These are phyloP conservation scores for Lasiurus borealis DNA, from an alignment of 2,113 vertebrate species.

Conservation along the genomic window DNA sequence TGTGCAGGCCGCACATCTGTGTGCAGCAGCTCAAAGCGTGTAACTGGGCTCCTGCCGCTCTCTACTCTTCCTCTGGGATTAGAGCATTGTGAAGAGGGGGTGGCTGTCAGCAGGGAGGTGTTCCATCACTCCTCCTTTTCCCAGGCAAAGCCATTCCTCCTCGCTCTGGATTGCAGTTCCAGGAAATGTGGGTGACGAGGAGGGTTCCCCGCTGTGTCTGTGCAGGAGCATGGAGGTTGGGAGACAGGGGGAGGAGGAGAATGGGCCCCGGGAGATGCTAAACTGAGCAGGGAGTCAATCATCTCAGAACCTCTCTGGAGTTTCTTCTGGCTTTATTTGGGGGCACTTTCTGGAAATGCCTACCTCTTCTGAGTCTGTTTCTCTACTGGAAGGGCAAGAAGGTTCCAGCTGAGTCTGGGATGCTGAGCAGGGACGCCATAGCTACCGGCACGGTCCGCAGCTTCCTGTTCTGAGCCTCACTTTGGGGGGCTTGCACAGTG, in stretches of 20 bases:
- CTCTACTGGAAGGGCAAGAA: background rate
- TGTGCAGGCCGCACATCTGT: background rate
- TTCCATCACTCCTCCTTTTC: background rate
- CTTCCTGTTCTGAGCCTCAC: background rate
- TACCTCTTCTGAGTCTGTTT: background rate
- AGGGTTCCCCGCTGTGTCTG: background rate
- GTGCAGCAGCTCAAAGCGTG: background rate
- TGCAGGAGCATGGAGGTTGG: background rate
- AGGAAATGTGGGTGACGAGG: background rate
- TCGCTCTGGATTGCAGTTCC: background rate
- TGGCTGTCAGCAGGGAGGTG: background rate
- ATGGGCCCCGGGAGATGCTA: background rate
- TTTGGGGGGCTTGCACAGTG: too few relatives aligned
- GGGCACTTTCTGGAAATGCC: slow-evolving; percentile 43
- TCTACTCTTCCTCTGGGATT: background rate
- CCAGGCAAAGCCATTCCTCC: background rate
- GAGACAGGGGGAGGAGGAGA: background rate
- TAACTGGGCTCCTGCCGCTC: background rate
- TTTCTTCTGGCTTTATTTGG: slow-evolving; percentile 53
- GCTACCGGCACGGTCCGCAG: background rate
- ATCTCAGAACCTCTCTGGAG: background rate
- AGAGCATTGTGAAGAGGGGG: background rate
- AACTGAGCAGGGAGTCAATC: slow-evolving; percentile 30
- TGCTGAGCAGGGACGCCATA: background rate
- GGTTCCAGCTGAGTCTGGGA: background rate